Conservation (phyloP, 2,888 invertebrate species). For the Torymus texanus region DNA sequence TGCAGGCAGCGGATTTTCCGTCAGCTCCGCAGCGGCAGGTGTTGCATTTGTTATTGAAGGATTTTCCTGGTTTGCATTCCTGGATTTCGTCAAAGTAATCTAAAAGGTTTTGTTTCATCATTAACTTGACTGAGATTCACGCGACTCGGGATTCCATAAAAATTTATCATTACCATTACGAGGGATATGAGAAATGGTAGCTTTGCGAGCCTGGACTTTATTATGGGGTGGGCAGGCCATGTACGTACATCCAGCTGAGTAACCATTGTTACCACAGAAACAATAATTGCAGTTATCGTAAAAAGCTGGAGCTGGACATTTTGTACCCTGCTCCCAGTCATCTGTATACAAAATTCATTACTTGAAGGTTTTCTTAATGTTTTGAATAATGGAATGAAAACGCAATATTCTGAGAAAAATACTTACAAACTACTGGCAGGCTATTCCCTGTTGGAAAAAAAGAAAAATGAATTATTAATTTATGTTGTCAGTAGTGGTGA, state of each 20-base stretch:
- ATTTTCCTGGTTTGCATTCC: slow-evolving; percentile 40
- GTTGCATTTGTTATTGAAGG: slow-evolving; percentile 76
- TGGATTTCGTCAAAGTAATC: not conserved
- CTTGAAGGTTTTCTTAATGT: too few species aligned
- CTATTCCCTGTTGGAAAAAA: too few species aligned
- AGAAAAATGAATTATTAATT: too few species aligned
- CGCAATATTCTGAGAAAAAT: too few species aligned
- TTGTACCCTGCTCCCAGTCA: slow-evolving; percentile 10
- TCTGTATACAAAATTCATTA: too few species aligned
- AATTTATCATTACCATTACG: not conserved
- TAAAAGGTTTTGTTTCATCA: not conserved
- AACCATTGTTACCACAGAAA: slow-evolving; percentile 74
- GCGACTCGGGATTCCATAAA: too few species aligned
- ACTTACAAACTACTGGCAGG: too few species aligned
- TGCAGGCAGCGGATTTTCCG: slow-evolving; percentile 64
- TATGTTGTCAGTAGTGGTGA: too few species aligned
- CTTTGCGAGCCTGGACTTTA: not conserved
- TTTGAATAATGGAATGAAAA: too few species aligned
- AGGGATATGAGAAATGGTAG: not conserved
- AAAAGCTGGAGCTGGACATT: slow-evolving; percentile 73
- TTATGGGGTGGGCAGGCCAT: slow-evolving; percentile 45
- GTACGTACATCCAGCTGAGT: slow-evolving; percentile 60
- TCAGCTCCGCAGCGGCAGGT: slow-evolving; percentile 79
- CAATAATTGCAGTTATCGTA: slow-evolving; percentile 78
- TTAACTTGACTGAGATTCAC: too few species aligned